phyloP scores from a whole-genome alignment of 2,113 vertebrate species.

The Halichoeres trimaculatus region DNA sequence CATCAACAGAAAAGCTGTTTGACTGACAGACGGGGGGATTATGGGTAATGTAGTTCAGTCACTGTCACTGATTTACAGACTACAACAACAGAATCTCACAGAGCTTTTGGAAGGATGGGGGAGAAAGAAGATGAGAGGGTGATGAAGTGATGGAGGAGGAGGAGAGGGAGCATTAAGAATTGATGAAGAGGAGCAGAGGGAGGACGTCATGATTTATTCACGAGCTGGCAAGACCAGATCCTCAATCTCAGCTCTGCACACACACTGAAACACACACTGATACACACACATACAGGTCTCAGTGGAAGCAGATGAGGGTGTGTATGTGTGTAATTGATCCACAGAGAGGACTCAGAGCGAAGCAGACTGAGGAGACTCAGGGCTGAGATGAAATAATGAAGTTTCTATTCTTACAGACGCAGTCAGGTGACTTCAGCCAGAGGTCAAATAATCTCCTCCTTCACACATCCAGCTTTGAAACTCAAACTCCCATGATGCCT shows the following conservation, averaged over 20 bases:
- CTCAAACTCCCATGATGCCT: too few relatives aligned
- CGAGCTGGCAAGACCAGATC: conserved; percentile 45
- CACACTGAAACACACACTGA: conserved; percentile 20
- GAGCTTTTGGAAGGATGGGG: not conserved
- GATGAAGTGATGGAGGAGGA: not conserved
- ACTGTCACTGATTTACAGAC: not conserved
- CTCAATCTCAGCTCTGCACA: conserved; percentile 56
- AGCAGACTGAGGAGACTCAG: not conserved
- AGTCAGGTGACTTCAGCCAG: too few relatives aligned
- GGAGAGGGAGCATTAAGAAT: conserved; percentile 64
- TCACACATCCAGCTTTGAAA: too few relatives aligned
- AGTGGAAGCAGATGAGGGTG: conserved; percentile 7
- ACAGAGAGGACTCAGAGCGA: not conserved
- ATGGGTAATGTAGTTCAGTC: conserved; percentile 19
- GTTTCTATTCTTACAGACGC: not conserved
- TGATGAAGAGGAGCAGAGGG: conserved; percentile 68
- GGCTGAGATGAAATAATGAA: not conserved
- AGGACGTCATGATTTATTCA: conserved; percentile 78
- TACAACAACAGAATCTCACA: too few relatives aligned
- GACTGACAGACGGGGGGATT: not conserved
- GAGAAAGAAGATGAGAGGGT: not conserved
- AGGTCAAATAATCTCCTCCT: too few relatives aligned
- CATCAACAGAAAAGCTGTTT: not conserved
- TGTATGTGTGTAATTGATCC: conserved; percentile 28
- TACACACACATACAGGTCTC: not conserved